Percentiles rank a stretch among this genome's conserved stretches.
These are phyloP conservation scores for Probosciger aterrimus DNA, from an alignment of 2,113 vertebrate species.

Conservation along the genomic window DNA sequence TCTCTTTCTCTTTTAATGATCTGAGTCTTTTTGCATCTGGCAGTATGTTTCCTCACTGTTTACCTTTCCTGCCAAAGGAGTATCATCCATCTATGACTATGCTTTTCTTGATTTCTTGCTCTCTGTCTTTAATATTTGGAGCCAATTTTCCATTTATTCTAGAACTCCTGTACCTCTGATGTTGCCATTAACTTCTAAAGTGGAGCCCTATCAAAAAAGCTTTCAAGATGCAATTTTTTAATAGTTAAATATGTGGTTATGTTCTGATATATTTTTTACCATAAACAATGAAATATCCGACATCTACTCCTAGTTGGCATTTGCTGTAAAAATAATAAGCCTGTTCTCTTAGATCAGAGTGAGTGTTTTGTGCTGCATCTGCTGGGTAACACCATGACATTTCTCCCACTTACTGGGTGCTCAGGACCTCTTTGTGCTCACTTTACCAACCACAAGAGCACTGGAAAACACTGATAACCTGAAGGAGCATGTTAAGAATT, in stretches of 20 bases:
- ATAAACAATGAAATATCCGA: background rate
- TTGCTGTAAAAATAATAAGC: background rate
- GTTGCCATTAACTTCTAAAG: slow-evolving; percentile 64
- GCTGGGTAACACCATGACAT: background rate
- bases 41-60: slow-evolving; percentile 48
- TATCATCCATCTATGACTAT: slow-evolving; percentile 60
- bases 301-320: background rate
- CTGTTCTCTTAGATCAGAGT: background rate
- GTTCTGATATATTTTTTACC: slow-evolving; percentile 41
- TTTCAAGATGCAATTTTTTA: slow-evolving; percentile 56
- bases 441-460: background rate
- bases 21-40: slow-evolving; percentile 65
- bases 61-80: slow-evolving; percentile 63
- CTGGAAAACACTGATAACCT: background rate
- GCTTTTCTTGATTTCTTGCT: slow-evolving; percentile 66
- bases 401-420: background rate
- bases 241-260: background rate
- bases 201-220: slow-evolving; percentile 67
- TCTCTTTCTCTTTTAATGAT: slow-evolving; percentile 66
- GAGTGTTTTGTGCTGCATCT: background rate
- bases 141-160: slow-evolving; percentile 67
- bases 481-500: background rate
- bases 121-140: slow-evolving; percentile 52
- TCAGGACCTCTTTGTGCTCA: background rate
- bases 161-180: slow-evolving; percentile 44